Evolutionary conservation across 35 echinoderm and acorn worm genomes (phyloP), one percentile per base, ranked within the genome.

Genomic region (Hemicentrotus pulcherrimus): DNA sequence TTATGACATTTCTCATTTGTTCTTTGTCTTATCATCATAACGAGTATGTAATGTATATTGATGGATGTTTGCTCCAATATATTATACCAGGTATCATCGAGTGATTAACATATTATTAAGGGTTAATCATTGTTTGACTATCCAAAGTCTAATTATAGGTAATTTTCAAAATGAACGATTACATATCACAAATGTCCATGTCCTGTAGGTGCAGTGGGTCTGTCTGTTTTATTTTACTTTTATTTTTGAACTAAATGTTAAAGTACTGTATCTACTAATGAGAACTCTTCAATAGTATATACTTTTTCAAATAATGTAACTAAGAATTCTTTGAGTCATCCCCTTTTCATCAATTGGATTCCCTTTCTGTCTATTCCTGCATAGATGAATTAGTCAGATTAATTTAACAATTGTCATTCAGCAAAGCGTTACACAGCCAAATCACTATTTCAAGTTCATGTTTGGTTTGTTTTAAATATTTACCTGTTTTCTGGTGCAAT

Each of bases 21-120:
- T 6, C 14, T 90, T 32, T 90, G n/a, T 90, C 46, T 90, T 90
- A 28, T 90, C 88, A 47, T 47, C 88, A 90, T 90, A 41, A 90
- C 32, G 88, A 90, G 88, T 32, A 18, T 90, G 32, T 90, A 47
- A 90, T 16, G n/a, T 11, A 16, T 15, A 16, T 14, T 45, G 88
- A 90, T 90, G 88, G 32, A 28, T 41, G 32, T 90, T 90, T 15
- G 46, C 19, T 90, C 88, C 9, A 32, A 90, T 22, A 78, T 78
- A 55, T 55, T 55, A 11, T 55, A 78, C 65, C 19, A 7, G 15
- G 24, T 28, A 22, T 78, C 22, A 78, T 78, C 65, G 0, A 22
- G 19, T 78, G 22, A 78, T 78, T 78, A 78, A 78, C 65, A 78
- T 78, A 28, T 22, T n/a, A 22, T 24, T 78, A 22, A 78, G 65